These are phyloP conservation scores for Ceyx margarethae DNA, from an alignment of 2,113 vertebrate species.

Conservation along the genomic window DNA sequence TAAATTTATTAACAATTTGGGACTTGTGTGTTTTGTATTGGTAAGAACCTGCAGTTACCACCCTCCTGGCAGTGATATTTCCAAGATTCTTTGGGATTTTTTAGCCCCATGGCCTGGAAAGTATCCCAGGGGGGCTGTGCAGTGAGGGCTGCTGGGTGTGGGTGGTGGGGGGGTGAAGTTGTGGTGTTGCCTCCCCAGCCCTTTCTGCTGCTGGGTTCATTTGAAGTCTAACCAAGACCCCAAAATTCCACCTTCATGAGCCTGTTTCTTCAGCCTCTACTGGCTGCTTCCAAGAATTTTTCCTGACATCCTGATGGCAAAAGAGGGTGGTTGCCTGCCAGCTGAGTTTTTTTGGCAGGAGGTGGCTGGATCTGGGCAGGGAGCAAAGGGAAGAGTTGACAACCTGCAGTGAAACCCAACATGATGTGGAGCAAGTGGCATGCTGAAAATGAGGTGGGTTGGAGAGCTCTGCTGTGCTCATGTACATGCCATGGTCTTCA, in stretches of 20 bases:
- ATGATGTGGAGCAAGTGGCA: background rate
- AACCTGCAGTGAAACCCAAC: background rate
- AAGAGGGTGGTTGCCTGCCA: background rate
- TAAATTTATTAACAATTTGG: constrained; percentile 14
- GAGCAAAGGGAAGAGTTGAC: background rate
- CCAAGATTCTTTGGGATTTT: background rate
- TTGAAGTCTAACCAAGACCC: background rate
- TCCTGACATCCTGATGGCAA: background rate
- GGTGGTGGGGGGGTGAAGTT: too few relatives aligned
- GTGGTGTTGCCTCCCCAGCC: background rate
- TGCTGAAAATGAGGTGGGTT: background rate
- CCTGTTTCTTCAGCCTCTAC: background rate
- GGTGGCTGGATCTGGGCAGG: background rate
- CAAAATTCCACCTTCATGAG: background rate
- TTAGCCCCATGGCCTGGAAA: accelerated
- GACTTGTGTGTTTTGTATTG: background rate
- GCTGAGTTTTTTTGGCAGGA: background rate
- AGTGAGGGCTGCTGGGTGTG: too few relatives aligned
- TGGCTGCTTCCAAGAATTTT: background rate
- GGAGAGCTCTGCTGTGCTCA: background rate
- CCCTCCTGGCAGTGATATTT: accelerated
- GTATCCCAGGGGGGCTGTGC: accelerated
- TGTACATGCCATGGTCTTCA: background rate
- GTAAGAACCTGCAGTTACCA: too few relatives aligned
- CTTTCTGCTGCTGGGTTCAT: background rate